phyloP scores from a whole-genome alignment of 2,113 vertebrate genomes.

The Ondatra zibethicus region DNA sequence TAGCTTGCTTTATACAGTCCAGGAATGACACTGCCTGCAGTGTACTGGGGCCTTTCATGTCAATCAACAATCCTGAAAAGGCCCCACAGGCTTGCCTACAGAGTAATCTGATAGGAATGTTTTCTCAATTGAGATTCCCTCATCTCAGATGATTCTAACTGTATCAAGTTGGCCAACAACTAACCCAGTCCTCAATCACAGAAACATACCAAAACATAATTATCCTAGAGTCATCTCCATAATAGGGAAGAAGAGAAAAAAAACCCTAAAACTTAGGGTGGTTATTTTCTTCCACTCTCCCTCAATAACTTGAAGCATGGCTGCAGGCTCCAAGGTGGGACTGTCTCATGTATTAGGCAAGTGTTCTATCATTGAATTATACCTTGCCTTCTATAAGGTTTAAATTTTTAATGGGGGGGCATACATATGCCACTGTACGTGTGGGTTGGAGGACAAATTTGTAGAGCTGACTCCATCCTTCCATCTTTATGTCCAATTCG shows the following conservation, averaged over 20 bases:
- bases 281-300: background rate
- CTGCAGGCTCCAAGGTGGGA: background rate
- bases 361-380: background rate
- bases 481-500: background rate
- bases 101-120: background rate
- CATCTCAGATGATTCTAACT: background rate
- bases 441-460: background rate
- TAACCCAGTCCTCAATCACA: background rate
- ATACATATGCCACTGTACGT: background rate
- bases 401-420: background rate
- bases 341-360: background rate
- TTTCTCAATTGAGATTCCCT: no score
- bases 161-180: background rate
- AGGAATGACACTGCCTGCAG: background rate
- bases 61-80: background rate
- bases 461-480: background rate
- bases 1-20: background rate
- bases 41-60: background rate
- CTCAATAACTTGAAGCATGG: background rate
- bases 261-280: background rate
- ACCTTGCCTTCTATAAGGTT: background rate
- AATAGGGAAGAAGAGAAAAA: background rate
- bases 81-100: background rate
- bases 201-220: background rate
- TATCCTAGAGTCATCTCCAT: background rate